Conservation (phyloP, 2,113 vertebrate species). For the Onychostruthus taczanowskii region DNA sequence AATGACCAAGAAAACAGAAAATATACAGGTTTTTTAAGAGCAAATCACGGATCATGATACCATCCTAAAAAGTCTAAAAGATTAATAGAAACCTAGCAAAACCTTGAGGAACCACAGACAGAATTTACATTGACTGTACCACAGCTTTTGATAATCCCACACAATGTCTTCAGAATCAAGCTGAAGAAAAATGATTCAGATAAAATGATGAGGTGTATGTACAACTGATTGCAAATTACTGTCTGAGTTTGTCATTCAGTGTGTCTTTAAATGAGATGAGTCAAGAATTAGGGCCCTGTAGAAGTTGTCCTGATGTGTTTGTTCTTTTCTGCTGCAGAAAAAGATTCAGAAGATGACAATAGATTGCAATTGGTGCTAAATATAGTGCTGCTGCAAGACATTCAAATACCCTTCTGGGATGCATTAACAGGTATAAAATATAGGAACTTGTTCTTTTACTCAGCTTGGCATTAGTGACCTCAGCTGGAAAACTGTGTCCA, state of each 20-base stretch:
- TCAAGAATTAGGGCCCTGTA: neutral
- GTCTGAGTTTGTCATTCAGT: neutral
- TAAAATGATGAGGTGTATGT: neutral
- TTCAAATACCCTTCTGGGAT: neutral
- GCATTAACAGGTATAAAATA: conserved; percentile 1
- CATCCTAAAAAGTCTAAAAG: neutral
- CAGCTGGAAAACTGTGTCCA: neutral
- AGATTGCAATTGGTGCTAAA: neutral
- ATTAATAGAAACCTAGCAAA: neutral
- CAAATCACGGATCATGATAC: neutral
- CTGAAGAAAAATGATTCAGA: neutral
- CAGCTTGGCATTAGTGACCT: neutral
- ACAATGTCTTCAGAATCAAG: neutral
- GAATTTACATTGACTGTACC: neutral
- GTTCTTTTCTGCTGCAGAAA: neutral
- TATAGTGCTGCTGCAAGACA: neutral
- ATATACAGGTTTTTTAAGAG: neutral
- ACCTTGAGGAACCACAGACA: neutral
- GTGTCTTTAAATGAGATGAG: neutral
- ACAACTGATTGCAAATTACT: neutral
- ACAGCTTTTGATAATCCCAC: neutral
- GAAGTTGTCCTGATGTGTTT: neutral
- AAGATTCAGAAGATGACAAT: neutral
- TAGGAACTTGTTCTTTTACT: neutral
- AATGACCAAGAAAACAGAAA: neutral